Conservation (phyloP, 2,888 invertebrate genomes). For the Spialia ferax region DNA sequence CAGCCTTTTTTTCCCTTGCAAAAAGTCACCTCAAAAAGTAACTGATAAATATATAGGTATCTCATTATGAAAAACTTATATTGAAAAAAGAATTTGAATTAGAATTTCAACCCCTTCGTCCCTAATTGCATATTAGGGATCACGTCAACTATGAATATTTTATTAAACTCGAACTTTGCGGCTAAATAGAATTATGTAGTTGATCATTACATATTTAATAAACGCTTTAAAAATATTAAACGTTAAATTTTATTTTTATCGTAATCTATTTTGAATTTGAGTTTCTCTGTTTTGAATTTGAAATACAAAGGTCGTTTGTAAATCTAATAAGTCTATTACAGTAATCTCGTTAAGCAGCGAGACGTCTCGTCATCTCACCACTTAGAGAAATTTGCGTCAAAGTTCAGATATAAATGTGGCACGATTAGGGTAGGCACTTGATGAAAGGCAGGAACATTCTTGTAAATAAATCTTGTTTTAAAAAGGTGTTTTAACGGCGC, state of each 20-base stretch:
- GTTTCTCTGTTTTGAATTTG: slow-evolving; percentile 7
- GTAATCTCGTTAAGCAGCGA: slow-evolving; percentile 58
- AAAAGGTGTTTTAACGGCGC: slow-evolving; percentile 64
- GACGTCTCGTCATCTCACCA: slow-evolving; percentile 60
- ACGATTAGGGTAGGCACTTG: slow-evolving; percentile 58
- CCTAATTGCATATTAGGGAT: slow-evolving; percentile 41
- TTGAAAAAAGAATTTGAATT: too few species aligned
- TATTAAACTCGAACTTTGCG: slow-evolving; percentile 27
- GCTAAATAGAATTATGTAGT: too few species aligned
- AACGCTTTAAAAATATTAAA: too few species aligned
- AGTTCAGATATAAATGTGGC: slow-evolving; percentile 74
- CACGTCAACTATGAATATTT: slow-evolving; percentile 42
- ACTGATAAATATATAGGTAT: too few species aligned
- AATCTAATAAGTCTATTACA: slow-evolving; percentile 54
- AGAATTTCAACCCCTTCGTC: slow-evolving; percentile 48
- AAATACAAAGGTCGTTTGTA: slow-evolving; percentile 49
- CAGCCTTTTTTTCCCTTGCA: too few species aligned
- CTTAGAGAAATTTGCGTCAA: slow-evolving; percentile 70
- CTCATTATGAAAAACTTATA: too few species aligned
- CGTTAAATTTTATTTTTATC: too few species aligned
- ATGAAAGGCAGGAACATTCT: slow-evolving; percentile 19
- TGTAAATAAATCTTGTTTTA: slow-evolving; percentile 41
- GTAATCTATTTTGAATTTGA: neutral
- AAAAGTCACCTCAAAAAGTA: too few species aligned
- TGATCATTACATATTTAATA: too few species aligned